Conservation (phyloP, 2,113 vertebrate species). For the Microcebus murinus region DNA sequence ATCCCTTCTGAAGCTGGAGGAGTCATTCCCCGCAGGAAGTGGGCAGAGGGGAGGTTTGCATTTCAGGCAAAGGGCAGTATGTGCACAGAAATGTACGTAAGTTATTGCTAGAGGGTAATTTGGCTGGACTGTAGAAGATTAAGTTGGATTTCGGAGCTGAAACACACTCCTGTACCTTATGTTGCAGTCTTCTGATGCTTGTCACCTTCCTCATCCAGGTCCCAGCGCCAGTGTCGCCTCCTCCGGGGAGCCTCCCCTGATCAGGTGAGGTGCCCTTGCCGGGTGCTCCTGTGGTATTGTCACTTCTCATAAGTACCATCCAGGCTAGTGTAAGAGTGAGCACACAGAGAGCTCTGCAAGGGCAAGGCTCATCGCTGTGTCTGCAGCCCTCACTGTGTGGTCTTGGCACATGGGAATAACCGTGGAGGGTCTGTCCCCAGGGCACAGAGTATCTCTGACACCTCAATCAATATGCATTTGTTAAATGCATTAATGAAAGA, state of each 20-base stretch:
- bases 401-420: background rate
- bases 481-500: background rate
- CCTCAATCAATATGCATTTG: background rate
- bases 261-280: background rate
- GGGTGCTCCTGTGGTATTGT: background rate
- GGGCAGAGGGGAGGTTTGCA: background rate
- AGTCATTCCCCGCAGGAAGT: background rate
- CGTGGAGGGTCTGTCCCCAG: background rate
- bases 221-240: background rate
- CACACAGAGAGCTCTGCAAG: background rate
- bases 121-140: background rate
- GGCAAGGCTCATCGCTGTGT: background rate
- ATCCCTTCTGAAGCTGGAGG: background rate
- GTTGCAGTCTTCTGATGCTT: too few relatives aligned
- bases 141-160: background rate
- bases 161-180: rapidly evolving
- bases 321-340: rapidly evolving
- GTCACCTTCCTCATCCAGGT: background rate
- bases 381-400: background rate
- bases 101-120: too few relatives aligned
- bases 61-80: background rate
- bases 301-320: background rate
- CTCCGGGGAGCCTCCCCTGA: background rate
- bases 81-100: rapidly evolving
- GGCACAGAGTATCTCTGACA: background rate